These are phyloP conservation scores for Psittacus erithacus DNA, from an alignment of 2,113 vertebrate species.

Conservation along the genomic window DNA sequence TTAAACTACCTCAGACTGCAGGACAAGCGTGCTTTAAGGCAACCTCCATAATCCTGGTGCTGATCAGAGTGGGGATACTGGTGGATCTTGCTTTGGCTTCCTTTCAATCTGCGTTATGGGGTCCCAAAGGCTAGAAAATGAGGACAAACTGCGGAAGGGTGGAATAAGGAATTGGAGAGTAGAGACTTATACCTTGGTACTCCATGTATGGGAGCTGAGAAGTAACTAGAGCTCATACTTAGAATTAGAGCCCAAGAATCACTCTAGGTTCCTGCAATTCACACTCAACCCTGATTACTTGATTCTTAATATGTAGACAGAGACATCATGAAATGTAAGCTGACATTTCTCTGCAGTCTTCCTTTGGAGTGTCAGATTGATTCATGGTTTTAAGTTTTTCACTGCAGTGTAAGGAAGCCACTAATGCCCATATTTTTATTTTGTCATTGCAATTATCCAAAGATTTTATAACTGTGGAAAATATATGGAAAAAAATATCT, in stretches of 20 bases:
- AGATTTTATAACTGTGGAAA: slow-evolving; percentile 1
- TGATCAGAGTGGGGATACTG: background rate
- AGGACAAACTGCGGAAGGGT: background rate
- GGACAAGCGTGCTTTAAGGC: background rate
- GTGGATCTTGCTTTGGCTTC: background rate
- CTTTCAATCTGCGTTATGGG: background rate
- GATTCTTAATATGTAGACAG: background rate
- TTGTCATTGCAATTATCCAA: background rate
- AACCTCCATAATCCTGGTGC: background rate
- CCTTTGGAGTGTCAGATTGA: background rate
- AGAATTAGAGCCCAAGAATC: background rate
- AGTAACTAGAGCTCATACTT: background rate
- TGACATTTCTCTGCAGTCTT: background rate
- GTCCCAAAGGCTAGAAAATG: background rate
- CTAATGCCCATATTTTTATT: background rate
- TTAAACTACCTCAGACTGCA: background rate
- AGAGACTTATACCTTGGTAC: background rate
- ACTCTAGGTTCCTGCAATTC: background rate
- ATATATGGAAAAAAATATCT: background rate
- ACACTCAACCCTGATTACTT: background rate
- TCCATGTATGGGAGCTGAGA: background rate
- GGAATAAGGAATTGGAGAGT: background rate
- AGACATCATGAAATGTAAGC: background rate
- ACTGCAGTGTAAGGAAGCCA: background rate
- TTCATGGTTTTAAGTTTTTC: background rate